A percentile compares a stretch with the other conserved stretches of the same genome.
phyloP scores from a whole-genome alignment of 2,888 invertebrate genomes.

The Leptinotarsa peninsularis region DNA sequence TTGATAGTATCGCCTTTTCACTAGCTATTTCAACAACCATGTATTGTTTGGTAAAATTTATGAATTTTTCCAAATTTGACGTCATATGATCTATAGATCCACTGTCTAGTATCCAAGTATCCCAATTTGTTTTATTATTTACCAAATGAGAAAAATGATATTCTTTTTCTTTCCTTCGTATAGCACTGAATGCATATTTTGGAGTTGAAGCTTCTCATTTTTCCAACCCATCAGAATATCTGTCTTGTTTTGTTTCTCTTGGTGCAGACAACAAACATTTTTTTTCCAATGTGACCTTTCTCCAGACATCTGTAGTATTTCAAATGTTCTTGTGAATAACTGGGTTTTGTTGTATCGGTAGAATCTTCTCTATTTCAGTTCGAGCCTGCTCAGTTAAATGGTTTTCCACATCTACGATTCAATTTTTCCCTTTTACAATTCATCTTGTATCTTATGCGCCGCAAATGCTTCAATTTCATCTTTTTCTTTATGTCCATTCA shows the following conservation, averaged over 20 bases:
- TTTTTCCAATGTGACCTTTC: constrained; percentile 16
- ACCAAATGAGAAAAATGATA: neutral
- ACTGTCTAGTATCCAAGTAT: constrained; percentile 18
- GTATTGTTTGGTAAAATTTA: neutral
- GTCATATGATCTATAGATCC: constrained; percentile 3
- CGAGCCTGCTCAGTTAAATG: neutral
- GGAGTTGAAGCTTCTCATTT: neutral
- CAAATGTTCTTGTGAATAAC: neutral
- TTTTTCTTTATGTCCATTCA: constrained; percentile 10
- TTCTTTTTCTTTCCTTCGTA: neutral
- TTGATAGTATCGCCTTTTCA: neutral
- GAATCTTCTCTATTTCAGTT: too few relatives aligned
- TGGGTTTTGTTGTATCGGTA: too few relatives aligned
- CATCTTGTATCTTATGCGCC: neutral
- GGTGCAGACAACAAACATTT: neutral
- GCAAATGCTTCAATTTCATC: neutral
- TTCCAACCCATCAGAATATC: neutral
- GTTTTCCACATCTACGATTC: neutral
- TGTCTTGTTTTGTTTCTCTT: neutral
- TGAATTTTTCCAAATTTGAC: neutral
- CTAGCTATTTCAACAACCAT: neutral
- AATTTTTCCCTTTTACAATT: neutral
- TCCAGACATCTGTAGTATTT: constrained; percentile 18
- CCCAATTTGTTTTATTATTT: constrained; percentile 2
- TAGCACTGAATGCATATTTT: constrained; percentile 16